Evolutionary conservation across 2,888 invertebrate species (phyloP), one percentile per base, ranked within the genome.

Genomic region (Drosophila nigricruria): DNA sequence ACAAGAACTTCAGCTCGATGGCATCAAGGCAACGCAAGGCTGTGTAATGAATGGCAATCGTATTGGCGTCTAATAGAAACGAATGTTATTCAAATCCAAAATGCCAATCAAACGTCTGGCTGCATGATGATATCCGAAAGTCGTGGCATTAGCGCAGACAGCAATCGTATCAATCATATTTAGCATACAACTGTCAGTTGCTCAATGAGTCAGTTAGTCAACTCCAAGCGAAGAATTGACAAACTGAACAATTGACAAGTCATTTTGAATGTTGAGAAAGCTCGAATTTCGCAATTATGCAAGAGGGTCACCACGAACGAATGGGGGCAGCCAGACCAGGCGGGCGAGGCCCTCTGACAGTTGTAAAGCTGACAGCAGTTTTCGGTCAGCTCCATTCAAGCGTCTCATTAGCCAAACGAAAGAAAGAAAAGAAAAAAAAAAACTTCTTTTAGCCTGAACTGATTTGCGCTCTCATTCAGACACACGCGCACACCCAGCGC

Each of bases 151-250:
- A 77, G 50, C 70, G 42, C 36, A 57, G 50, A 47, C 50, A 43
- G 57, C 72, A 77, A 78, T 70, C 59, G 57, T 77, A 90, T 85
- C 90, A 90, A 85, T 85, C 90, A 85, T 88, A 76, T 90, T 85
- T 85, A 83, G 81, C 89, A 88, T 74, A 90, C 66, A 84, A 84
- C 74, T 90, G 89, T 75, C 77, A 59, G 53, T 66, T 66, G 60
- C 27, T 70, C 73, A 79, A 32, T 53, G 47, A 42, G 52, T 75
- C 70, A 70, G 42, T 65, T 32, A 45, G 32, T 67, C 82, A 82
- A 23, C 8, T 43, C 6, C 5, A 2, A 43, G 56, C 49, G 59
- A 32, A 32, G 18, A 34, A 57, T 36, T 68, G 68, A 57, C 53
- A 34, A 43, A 73, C 62, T 74, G 75, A 68, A 40, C 45, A 68